A percentile compares a stretch with the other conserved stretches of the same genome.
Evolutionary conservation across 1,140 invertebrate species (phyloP).

Genomic region (Solenopsis fugax): DNA sequence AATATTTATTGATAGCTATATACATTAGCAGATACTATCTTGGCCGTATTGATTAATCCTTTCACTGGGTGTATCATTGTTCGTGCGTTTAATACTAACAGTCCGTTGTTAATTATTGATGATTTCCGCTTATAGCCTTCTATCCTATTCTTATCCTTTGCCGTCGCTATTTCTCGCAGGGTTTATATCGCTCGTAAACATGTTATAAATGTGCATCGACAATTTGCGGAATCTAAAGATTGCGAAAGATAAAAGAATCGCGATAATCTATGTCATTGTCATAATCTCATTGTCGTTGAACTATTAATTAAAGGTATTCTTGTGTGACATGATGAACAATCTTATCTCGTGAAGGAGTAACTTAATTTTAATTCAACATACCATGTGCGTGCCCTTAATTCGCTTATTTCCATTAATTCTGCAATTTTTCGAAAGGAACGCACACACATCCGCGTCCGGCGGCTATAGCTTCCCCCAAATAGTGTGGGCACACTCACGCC

Average conservation of each 20-base stretch:
- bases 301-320: neutral
- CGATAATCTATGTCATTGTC: neutral
- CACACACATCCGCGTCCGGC: neutral
- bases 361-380: neutral
- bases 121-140: slow-evolving; percentile 31
- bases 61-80: neutral
- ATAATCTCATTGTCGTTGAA: neutral
- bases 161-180: slow-evolving; percentile 9
- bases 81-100: slow-evolving; percentile 13
- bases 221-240: slow-evolving; percentile 13
- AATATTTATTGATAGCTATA: neutral
- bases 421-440: neutral
- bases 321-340: neutral
- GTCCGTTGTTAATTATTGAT: slow-evolving; percentile 46
- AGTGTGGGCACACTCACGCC: slow-evolving; percentile 76
- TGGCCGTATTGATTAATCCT: neutral
- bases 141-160: slow-evolving; percentile 29
- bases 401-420: neutral
- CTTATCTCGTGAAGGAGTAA: neutral
- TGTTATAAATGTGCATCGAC: slow-evolving; percentile 14
- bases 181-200: slow-evolving; percentile 20
- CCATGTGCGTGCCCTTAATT: neutral
- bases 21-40: neutral
- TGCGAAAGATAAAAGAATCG: neutral
- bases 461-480: slow-evolving; percentile 61